Base-by-base conservation (phyloP, 2,113 vertebrate genomes). In the Corapipo altera region DNA sequence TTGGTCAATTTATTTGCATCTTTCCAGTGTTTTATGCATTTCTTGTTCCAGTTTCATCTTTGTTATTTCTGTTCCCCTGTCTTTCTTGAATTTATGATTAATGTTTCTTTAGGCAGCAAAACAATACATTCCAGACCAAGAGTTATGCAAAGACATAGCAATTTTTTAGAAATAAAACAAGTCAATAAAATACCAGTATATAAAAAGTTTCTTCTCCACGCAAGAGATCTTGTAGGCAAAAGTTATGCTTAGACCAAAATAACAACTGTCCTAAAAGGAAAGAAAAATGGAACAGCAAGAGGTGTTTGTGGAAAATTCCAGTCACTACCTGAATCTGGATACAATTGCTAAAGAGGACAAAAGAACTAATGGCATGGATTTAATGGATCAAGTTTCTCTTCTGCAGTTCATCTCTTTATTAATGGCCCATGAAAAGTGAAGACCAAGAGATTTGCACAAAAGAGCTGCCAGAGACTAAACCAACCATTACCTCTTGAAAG, bases 351-450 rank as follows among this genome's bases (percentile, higher is more conserved):
- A 95, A 93, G 82, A 90, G 72, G 72, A 93, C 86, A 95, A 91
- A 94, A 85, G 93, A 93, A 89, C 49, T 89, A 96, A 94, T 64
- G 58, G 89, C 44, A 72, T 54, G 74, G 85, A 78, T 94, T 96
- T 97, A 96, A 95, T 93, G 88, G 79, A 93, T 96, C 93, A 89
- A 92, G 92, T 61, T 96, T 92, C 70, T 92, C 66, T 84, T 92
- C 89, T 91, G 95, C 91, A 96, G 88, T 96, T 93, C 88, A 93
- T 96, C 93, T 96, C 89, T 89, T 92, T 80, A 91, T 95, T 96
- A 97, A 97, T 97, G 94, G 80, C 41, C 95, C 95, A 85, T 96
- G 96, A 93, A 93, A 96, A 94, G 65, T 92, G 92, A 94, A 93
- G 95, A 96, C 73, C 94, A 92, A 91, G 92, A 95, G 78, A 86